phyloP scores from a whole-genome alignment of 2,797 vertebrate genomes.

The Babyrousa celebensis region DNA sequence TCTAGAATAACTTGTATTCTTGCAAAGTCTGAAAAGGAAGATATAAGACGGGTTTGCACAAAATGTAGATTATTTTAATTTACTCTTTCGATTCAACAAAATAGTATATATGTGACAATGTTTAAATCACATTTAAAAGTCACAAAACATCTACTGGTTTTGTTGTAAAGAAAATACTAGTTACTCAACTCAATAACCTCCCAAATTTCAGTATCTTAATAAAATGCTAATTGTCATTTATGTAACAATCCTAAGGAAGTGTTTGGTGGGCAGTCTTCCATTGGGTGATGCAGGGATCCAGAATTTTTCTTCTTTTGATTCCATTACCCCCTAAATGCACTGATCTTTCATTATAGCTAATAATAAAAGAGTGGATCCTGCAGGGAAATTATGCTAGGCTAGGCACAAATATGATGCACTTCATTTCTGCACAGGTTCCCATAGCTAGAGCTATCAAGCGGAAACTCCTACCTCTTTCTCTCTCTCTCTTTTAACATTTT shows the following conservation, averaged over 20 bases:
- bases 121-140: slow-evolving; percentile 59
- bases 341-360: neutral
- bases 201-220: neutral
- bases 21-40: slow-evolving; percentile 1
- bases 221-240: neutral
- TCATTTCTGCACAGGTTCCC: neutral
- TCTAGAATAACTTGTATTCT: neutral
- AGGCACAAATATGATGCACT: neutral
- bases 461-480: neutral
- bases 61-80: slow-evolving; percentile 48
- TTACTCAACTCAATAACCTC: neutral
- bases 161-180: slow-evolving; percentile 39
- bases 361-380: neutral
- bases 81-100: slow-evolving; percentile 48
- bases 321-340: neutral
- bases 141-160: neutral
- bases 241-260: neutral
- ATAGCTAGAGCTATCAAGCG: neutral
- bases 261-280: neutral
- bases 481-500: too few relatives aligned
- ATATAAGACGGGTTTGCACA: neutral
- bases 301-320: neutral
- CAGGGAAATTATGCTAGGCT: neutral
- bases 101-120: neutral
- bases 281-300: neutral